Evolutionary conservation across 2,113 vertebrate species (phyloP).

Genomic region (Myotis yumanensis): DNA sequence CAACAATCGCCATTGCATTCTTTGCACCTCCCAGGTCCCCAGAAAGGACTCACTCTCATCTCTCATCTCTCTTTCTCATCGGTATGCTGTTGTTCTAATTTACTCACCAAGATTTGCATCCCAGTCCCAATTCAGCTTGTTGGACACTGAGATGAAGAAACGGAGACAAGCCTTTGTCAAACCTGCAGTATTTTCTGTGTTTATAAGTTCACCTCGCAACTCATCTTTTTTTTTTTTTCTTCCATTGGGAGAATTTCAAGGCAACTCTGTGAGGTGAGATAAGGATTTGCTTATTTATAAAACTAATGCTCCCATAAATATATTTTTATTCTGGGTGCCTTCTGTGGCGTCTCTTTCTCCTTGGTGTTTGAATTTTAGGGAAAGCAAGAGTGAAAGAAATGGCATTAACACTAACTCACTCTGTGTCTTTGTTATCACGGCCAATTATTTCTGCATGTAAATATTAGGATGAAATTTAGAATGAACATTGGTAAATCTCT

Average conservation of each 20-base stretch:
- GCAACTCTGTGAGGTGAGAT: neutral
- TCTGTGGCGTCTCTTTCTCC: neutral
- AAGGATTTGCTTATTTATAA: slow-evolving; percentile 52
- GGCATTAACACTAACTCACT: neutral
- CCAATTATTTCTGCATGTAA: slow-evolving; percentile 8
- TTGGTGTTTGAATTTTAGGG: neutral
- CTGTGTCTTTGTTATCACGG: neutral
- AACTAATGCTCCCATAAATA: slow-evolving; percentile 43
- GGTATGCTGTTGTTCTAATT: slow-evolving; percentile 34
- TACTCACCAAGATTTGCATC: neutral
- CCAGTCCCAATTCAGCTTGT: neutral
- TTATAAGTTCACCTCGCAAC: neutral
- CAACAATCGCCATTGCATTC: slow-evolving; percentile 19
- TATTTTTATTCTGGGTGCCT: neutral
- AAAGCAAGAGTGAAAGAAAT: neutral
- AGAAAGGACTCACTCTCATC: neutral
- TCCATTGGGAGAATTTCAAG: slow-evolving; percentile 15
- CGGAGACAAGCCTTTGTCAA: neutral
- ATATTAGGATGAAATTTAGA: slow-evolving; percentile 29
- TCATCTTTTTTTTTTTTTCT: neutral
- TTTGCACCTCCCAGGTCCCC: neutral
- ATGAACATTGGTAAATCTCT: slow-evolving; percentile 32
- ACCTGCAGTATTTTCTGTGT: neutral
- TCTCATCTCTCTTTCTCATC: neutral
- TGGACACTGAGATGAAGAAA: neutral